Evolutionary conservation across 2,888 invertebrate species (phyloP).

Genomic region (Hirtodrosophila cameraria): DNA sequence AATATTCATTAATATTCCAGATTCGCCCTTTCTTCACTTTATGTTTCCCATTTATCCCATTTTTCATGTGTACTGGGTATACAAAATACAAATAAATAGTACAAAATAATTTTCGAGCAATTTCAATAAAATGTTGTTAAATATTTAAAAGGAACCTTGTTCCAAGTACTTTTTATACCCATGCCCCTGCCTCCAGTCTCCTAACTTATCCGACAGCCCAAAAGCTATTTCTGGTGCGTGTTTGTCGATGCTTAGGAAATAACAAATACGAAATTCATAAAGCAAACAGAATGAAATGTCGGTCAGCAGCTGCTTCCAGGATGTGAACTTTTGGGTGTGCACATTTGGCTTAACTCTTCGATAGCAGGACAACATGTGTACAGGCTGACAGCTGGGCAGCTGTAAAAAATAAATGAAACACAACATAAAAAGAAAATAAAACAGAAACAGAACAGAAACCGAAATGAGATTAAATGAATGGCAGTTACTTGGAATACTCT

Average conservation of each 20-base stretch:
- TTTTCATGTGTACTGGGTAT: too few relatives aligned
- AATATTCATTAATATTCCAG: too few relatives aligned
- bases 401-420: not conserved
- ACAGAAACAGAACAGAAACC: not conserved
- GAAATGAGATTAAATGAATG: not conserved
- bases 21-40: too few relatives aligned
- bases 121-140: constrained; percentile 47
- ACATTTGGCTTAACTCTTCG: constrained; percentile 23
- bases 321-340: constrained; percentile 26
- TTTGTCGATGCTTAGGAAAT: constrained; percentile 48
- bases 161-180: too few relatives aligned
- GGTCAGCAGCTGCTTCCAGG: constrained; percentile 50
- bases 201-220: not conserved
- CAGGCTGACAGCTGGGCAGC: constrained; percentile 23
- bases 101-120: constrained; percentile 11
- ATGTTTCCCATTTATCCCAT: too few relatives aligned
- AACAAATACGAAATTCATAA: constrained; percentile 52
- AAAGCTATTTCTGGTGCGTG: constrained; percentile 33
- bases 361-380: constrained; percentile 45
- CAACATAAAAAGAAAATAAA: constrained; percentile 2
- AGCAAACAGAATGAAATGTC: constrained; percentile 55
- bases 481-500: too few relatives aligned
- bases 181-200: not conserved
- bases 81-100: not conserved
- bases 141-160: constrained; percentile 40